Conservation (phyloP, 2,797 vertebrate genomes). For the Hapalemur alaotrensis region DNA sequence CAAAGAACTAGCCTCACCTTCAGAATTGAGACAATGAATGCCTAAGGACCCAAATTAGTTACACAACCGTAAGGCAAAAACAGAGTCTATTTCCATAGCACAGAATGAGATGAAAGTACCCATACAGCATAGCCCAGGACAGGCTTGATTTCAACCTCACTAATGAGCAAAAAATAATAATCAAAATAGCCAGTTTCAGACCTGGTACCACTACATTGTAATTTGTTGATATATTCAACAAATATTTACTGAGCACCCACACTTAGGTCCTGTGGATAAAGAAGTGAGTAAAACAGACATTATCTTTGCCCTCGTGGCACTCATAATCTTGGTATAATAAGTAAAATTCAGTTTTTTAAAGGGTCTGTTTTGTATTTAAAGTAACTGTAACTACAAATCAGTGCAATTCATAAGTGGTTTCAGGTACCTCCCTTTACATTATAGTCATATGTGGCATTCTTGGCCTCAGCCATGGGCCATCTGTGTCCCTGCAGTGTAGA, state of each 20-base stretch:
- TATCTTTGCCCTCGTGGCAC: not conserved
- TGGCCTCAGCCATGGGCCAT: not conserved
- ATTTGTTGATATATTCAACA: not conserved
- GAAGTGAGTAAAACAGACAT: not conserved
- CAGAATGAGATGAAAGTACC: not conserved
- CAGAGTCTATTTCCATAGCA: not conserved
- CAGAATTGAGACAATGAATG: not conserved
- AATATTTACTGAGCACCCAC: not conserved
- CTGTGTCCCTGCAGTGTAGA: not conserved
- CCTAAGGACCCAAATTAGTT: not conserved
- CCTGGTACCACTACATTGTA: not conserved
- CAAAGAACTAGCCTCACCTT: not conserved
- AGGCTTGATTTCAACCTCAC: not conserved
- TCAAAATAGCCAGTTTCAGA: not conserved
- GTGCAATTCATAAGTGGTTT: rapidly evolving
- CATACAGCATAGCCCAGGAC: rapidly evolving
- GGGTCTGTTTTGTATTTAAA: conserved; percentile 13
- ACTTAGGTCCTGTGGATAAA: not conserved
- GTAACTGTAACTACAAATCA: not conserved
- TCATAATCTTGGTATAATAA: not conserved
- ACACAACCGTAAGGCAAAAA: not conserved
- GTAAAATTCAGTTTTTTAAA: conserved; percentile 2
- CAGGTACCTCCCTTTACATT: not conserved
- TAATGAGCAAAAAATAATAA: not conserved
- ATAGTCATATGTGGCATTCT: rapidly evolving